Conservation (phyloP, 2,888 invertebrate genomes). For the Drosophila tripunctata region DNA sequence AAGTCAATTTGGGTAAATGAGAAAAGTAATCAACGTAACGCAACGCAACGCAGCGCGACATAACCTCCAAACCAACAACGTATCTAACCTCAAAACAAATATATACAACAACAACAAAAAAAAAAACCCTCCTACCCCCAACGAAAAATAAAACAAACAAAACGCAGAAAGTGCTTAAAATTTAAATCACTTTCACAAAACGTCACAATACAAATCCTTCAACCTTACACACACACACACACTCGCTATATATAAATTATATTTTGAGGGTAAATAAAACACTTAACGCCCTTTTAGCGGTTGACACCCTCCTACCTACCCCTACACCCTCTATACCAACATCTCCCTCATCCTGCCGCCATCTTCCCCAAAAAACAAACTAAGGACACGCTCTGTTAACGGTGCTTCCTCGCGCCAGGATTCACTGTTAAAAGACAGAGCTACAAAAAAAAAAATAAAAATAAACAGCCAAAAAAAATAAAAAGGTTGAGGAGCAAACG, state of each 20-base stretch:
- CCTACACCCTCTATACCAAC: not conserved
- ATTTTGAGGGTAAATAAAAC: constrained; percentile 79
- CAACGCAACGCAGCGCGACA: constrained; percentile 1
- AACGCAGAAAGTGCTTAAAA: constrained; percentile 76
- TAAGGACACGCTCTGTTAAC: constrained; percentile 75
- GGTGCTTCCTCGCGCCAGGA: constrained; percentile 61
- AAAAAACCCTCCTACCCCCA: not conserved
- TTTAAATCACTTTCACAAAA: constrained; percentile 74
- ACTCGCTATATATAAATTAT: constrained; percentile 72
- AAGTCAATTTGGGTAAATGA: constrained; percentile 77
- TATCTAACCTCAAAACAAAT: constrained; percentile 17
- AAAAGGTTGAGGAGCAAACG: not conserved
- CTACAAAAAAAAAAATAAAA: constrained; percentile 2
- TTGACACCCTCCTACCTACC: constrained; percentile 52
- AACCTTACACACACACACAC: constrained; percentile 21
- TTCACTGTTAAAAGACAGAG: constrained; percentile 31
- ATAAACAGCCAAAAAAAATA: not conserved
- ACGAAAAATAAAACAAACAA: constrained; percentile 42
- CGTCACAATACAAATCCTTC: constrained; percentile 66
- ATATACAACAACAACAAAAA: not conserved
- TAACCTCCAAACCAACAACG: constrained; percentile 22
- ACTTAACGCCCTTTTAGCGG: constrained; percentile 79
- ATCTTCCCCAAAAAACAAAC: constrained; percentile 50
- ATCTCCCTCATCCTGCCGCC: not conserved
- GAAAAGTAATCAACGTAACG: constrained; percentile 70